Evolutionary conservation across 2,113 vertebrate species (phyloP).

Genomic region (Saccopteryx bilineata): DNA sequence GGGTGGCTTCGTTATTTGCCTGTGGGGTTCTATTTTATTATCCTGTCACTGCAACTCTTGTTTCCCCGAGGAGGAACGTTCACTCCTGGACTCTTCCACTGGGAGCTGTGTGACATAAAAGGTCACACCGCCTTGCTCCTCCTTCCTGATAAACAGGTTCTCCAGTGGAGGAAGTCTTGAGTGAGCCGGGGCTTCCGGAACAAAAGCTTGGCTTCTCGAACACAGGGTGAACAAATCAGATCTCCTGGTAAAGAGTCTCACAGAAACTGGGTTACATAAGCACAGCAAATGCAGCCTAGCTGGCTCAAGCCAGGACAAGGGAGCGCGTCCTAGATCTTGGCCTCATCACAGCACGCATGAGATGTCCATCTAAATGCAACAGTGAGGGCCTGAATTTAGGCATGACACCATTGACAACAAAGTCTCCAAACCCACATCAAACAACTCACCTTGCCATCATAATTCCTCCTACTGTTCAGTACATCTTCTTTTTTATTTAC

Average conservation of each 20-base stretch:
- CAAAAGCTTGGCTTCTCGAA: conserved; percentile 65
- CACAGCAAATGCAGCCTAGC: neutral
- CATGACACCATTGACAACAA: neutral
- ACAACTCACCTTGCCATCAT: neutral
- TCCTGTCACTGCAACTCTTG: conserved; percentile 56
- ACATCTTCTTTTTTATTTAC: neutral
- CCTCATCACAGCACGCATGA: fast-evolving
- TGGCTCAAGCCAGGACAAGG: neutral
- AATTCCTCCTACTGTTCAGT: neutral
- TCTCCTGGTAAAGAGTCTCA: conserved; percentile 63
- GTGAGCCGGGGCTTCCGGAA: conserved; percentile 59
- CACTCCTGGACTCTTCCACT: conserved; percentile 56
- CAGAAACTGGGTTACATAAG: conserved; percentile 29
- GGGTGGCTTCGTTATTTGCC: conserved; percentile 73
- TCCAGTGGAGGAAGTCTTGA: conserved; percentile 26
- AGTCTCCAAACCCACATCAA: neutral
- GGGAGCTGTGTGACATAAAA: conserved; percentile 65
- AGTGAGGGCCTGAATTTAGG: neutral
- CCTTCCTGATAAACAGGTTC: conserved; percentile 84
- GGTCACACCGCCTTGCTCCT: conserved; percentile 40
- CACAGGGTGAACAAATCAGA: conserved; percentile 65
- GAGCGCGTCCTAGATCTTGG: neutral
- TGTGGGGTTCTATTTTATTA: conserved; percentile 66
- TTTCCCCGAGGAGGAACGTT: conserved; percentile 62
- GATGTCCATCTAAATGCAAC: neutral